phyloP scores from a whole-genome alignment of 2,113 vertebrate genomes.

The Corvus hawaiiensis region DNA sequence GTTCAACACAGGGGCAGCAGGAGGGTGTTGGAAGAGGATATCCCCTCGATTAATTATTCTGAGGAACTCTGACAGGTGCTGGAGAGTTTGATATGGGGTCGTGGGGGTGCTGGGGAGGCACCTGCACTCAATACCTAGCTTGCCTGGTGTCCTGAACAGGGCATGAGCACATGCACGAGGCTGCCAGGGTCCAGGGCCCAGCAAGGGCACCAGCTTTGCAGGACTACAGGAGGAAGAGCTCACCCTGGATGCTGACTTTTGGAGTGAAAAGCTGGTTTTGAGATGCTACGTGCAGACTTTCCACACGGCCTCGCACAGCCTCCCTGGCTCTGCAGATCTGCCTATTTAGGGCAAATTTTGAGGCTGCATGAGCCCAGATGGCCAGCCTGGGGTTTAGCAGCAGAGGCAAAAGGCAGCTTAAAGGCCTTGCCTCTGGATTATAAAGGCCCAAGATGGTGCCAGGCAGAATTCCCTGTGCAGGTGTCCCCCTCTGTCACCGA shows the following conservation, averaged over 20 bases:
- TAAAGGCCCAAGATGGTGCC: not conserved
- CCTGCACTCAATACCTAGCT: not conserved
- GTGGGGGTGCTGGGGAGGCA: not conserved
- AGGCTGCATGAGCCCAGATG: not conserved
- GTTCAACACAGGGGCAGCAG: not conserved
- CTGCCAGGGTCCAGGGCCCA: not conserved
- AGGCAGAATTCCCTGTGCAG: not conserved
- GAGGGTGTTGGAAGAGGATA: not conserved
- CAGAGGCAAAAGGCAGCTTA: not conserved
- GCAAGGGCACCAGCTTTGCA: not conserved
- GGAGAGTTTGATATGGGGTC: rapidly evolving
- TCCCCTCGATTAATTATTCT: not conserved
- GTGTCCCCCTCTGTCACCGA: not conserved
- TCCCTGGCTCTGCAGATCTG: not conserved
- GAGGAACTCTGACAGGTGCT: not conserved
- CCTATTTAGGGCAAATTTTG: not conserved
- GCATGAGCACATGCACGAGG: rapidly evolving
- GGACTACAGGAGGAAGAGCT: not conserved
- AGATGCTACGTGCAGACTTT: not conserved
- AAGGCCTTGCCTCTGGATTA: not conserved
- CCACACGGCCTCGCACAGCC: not conserved
- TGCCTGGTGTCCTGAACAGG: not conserved
- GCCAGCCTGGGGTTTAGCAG: not conserved
- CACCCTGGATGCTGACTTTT: not conserved
- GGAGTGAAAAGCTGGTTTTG: not conserved